Base-by-base conservation (phyloP, 37 sponge, comb jelly and placozoan genomes). In the Crambe crambe region DNA sequence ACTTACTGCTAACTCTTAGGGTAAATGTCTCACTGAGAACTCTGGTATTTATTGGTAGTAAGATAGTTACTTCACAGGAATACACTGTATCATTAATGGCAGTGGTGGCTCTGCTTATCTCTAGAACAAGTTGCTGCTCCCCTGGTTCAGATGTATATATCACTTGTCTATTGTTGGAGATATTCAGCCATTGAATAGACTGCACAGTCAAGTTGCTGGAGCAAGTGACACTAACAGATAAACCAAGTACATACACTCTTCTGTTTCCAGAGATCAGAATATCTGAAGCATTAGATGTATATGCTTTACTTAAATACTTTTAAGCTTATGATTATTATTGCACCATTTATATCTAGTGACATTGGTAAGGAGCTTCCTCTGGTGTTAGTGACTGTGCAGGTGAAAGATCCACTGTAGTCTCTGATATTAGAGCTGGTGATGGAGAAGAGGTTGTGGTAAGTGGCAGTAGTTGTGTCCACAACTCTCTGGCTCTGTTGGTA, bases 401-500 rank as follows among this genome's bases (percentile, higher is more conserved):
- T n/a, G n/a, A n/a, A n/a, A n/a, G n/a, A n/a, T n/a, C n/a, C n/a
- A n/a, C n/a, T n/a, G n/a, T n/a, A n/a, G n/a, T n/a, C n/a, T n/a
- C n/a, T n/a, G n/a, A n/a, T n/a, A n/a, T n/a, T n/a, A n/a, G n/a
- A n/a, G n/a, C n/a, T n/a, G n/a, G n/a, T n/a, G n/a, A n/a, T n/a
- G n/a, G n/a, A n/a, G n/a, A n/a, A n/a, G n/a, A n/a, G n/a, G n/a
- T n/a, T n/a, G n/a, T n/a, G n/a, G n/a, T n/a, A n/a, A n/a, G n/a
- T 37, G 3, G 40, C 70, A 23, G 70, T 37, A n/a, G 40, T 5
- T 1, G 39, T 37, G 12, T 70, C n/a, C 25, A 37, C 40, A 18
- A 70, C 70, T 20, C 39, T 37, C 41, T 70, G 70, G 37, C 39
- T 70, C 70, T n/a, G n/a, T n/a, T n/a, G n/a, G n/a, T n/a, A n/a